Evolutionary conservation across 2,888 invertebrate species (phyloP), one percentile per base, ranked within the genome.

Genomic region (Megamerina dolium): DNA sequence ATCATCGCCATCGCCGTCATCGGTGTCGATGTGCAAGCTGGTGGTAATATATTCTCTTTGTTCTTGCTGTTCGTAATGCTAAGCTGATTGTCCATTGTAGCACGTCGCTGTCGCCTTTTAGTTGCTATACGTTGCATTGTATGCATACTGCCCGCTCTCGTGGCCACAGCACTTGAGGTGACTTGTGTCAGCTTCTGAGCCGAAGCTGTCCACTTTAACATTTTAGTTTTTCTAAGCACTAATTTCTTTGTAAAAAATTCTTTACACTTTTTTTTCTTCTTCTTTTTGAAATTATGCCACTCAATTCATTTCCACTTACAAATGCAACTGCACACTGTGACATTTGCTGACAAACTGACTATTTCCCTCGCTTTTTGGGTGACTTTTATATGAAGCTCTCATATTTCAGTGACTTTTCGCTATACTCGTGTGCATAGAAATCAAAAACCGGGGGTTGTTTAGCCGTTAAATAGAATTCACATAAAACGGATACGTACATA

Each of bases 121-220:
- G 53, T 41, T 14, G 38, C 46, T 1, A 30, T 36, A n/a, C 36
- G 31, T 18, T 43, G 47, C 19, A 51, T 51, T 4, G 45, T 46
- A 5, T 43, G 40, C 13, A 43, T 9, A 33, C 32, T 33, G 27
- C 42, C 32, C 37, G 34, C 33, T 30, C 43, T 35, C 8, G 41
- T 21, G 9, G 35, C 23, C 10, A 26, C 16, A 3, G 12, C 37
- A 16, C 5, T 30, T 6, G 56, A 41, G 21, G 57, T 46, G 37
- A 59, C 58, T 44, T 60, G 56, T 38, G 56, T 29, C 34, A 56
- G 33, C 45, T 59, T 59, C 36, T 64, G 64, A 18, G 59, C 58
- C 27, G 69, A 60, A n/a, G 62, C 58, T 10, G 70, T 63, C 69
- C 69, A 69, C 63, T 68, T 68, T 34, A 68, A 61, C 68, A 68